Conservation (phyloP, 1,140 invertebrate species). For the Trinorchestia longiramus region DNA sequence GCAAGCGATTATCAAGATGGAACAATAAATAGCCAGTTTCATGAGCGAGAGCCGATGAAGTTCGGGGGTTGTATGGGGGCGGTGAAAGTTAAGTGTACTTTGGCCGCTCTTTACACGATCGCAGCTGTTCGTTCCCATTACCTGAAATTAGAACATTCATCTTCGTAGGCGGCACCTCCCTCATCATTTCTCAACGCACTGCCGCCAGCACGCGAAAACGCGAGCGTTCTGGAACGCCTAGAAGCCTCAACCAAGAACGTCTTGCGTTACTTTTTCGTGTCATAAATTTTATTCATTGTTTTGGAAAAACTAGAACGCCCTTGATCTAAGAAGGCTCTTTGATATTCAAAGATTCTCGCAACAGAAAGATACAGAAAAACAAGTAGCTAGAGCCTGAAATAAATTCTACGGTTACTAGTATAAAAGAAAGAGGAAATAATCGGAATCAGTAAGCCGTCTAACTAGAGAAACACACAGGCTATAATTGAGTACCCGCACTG, state of each 20-base stretch:
- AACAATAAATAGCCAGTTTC: background rate
- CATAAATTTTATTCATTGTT: background rate
- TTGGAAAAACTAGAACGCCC: background rate
- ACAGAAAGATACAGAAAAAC: background rate
- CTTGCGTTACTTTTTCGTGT: background rate
- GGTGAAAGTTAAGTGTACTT: constrained; percentile 11
- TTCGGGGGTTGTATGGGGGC: background rate
- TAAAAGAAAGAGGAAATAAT: too few relatives aligned
- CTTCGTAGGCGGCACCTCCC: constrained; percentile 17
- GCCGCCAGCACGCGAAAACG: background rate
- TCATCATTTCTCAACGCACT: constrained; percentile 31
- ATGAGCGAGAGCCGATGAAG: background rate
- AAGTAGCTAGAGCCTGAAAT: background rate
- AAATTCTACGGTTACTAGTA: background rate
- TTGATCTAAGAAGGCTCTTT: background rate
- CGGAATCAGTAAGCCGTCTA: background rate
- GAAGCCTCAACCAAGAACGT: background rate
- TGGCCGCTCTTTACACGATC: background rate
- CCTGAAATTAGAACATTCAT: constrained; percentile 47
- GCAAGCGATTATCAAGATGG: background rate
- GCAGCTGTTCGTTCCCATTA: constrained; percentile 50
- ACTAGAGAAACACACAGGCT: background rate
- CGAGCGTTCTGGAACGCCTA: background rate
- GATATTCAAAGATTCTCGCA: background rate
- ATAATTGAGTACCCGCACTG: background rate